These are phyloP conservation scores for Taenioides sp. DNA, from an alignment of 2,797 vertebrate species.

Conservation along the genomic window DNA sequence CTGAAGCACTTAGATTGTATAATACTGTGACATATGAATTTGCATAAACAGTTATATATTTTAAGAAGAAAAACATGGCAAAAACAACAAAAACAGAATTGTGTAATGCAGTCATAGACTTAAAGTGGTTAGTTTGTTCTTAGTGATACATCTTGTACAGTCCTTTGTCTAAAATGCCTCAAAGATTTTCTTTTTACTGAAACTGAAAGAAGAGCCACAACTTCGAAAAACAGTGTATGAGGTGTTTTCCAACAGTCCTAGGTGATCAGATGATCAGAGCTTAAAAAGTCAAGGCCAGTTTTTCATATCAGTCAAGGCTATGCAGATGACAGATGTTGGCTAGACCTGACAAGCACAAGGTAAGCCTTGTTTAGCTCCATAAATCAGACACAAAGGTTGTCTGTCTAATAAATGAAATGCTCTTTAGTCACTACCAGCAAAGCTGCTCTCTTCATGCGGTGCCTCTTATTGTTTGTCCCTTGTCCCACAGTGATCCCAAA, in stretches of 20 bases:
- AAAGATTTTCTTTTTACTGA: slow-evolving; percentile 56
- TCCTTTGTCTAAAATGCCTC: slow-evolving; percentile 69
- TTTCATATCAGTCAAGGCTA: slow-evolving; percentile 63
- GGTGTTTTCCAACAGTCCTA: slow-evolving; percentile 32
- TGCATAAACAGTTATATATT: slow-evolving; percentile 81
- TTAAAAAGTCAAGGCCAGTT: slow-evolving; percentile 50
- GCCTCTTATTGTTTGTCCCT: slow-evolving; percentile 73
- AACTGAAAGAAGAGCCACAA: slow-evolving; percentile 52
- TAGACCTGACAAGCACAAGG: slow-evolving; percentile 68
- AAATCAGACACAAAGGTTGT: slow-evolving; percentile 32
- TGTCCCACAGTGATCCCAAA: slow-evolving; percentile 57
- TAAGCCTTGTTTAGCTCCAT: slow-evolving; percentile 43
- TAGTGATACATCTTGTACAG: slow-evolving; percentile 70
- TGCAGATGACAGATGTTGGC: slow-evolving; percentile 49
- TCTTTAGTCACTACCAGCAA: slow-evolving; percentile 62
- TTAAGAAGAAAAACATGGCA: slow-evolving; percentile 76
- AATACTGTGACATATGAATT: slow-evolving; percentile 83
- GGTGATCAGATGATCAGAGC: slow-evolving; percentile 31
- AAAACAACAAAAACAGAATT: slow-evolving; percentile 60
- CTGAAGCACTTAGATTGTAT: slow-evolving; percentile 83
- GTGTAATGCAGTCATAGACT: slow-evolving; percentile 54
- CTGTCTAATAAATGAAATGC: slow-evolving; percentile 44
- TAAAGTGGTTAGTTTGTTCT: slow-evolving; percentile 60
- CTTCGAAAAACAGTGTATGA: slow-evolving; percentile 34
- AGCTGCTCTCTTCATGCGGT: slow-evolving; percentile 74